Evolutionary conservation across 2,888 invertebrate genomes (phyloP).

Genomic region (Geophilus truncorum): DNA sequence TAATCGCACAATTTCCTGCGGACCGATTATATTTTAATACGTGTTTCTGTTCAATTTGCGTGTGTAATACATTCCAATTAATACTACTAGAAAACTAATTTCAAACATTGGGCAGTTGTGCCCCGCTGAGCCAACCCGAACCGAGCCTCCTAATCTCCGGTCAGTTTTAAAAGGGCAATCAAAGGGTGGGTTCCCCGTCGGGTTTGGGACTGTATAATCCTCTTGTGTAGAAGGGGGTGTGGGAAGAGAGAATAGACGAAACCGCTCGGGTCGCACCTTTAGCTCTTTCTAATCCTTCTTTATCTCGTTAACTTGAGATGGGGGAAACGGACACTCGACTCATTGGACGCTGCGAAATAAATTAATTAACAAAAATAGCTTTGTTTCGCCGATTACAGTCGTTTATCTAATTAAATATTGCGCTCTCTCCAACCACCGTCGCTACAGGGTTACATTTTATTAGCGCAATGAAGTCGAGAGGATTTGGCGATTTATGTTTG

Average conservation of each 20-base stretch:
- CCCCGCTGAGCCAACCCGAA: not conserved
- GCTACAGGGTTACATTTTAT: not conserved
- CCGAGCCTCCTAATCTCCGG: not conserved
- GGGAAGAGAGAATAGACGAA: not conserved
- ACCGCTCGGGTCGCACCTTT: slow-evolving; percentile 8
- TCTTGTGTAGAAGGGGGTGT: not conserved
- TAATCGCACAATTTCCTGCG: not conserved
- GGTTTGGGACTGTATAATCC: slow-evolving; percentile 5
- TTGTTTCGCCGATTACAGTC: not conserved
- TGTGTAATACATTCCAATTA: slow-evolving; percentile 14
- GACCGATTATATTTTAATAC: not conserved
- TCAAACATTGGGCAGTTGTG: not conserved
- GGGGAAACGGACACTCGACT: not conserved
- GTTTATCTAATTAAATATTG: not conserved
- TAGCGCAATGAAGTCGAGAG: not conserved
- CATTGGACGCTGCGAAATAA: not conserved
- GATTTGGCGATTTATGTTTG: not conserved
- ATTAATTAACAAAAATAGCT: slow-evolving; percentile 1
- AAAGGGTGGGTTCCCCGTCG: slow-evolving; percentile 13
- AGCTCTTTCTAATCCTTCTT: not conserved
- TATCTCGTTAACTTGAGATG: slow-evolving; percentile 12
- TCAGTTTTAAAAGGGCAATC: not conserved
- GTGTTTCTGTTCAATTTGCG: not conserved
- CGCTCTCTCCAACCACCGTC: not conserved
- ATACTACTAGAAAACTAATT: slow-evolving; percentile 9